Evolutionary conservation across 2,797 vertebrate genomes (phyloP).

Genomic region (Pipistrellus nathusii): DNA sequence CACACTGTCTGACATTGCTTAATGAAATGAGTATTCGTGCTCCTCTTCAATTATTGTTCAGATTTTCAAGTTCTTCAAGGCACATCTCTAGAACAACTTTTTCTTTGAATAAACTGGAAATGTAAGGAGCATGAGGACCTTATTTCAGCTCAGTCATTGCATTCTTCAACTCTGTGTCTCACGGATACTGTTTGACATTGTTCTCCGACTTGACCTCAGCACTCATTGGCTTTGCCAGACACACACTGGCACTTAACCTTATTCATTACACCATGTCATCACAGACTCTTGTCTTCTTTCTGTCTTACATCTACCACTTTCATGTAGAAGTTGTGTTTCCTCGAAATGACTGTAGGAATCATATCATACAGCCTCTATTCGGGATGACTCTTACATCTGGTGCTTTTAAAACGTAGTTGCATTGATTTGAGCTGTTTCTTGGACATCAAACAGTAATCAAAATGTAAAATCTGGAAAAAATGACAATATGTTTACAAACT

Average conservation of each 20-base stretch:
- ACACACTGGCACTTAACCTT: not conserved
- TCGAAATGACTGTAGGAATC: not conserved
- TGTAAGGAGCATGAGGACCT: not conserved
- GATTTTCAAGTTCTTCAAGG: not conserved
- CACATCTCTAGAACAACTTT: not conserved
- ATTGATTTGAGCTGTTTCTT: not conserved
- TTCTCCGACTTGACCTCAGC: not conserved
- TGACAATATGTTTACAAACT: constrained; percentile 21
- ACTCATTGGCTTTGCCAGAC: not conserved
- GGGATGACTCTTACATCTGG: not conserved
- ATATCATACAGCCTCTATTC: not conserved
- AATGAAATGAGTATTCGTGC: not conserved
- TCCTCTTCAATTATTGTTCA: not conserved
- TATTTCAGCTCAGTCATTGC: not conserved
- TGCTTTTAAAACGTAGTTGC: not conserved
- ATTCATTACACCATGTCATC: not conserved
- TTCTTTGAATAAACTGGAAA: constrained; percentile 1
- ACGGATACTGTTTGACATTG: not conserved
- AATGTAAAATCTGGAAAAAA: not conserved
- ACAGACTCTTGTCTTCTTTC: not conserved
- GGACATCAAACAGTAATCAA: constrained; percentile 38
- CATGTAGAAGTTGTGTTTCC: not conserved
- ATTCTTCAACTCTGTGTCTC: not conserved
- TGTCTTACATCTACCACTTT: not conserved
- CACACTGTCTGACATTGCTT: not conserved